A percentile compares a stretch with the other conserved stretches of the same genome.
These are phyloP conservation scores for Colaptes auratus DNA, from an alignment of 2,113 vertebrate species.

Conservation along the genomic window DNA sequence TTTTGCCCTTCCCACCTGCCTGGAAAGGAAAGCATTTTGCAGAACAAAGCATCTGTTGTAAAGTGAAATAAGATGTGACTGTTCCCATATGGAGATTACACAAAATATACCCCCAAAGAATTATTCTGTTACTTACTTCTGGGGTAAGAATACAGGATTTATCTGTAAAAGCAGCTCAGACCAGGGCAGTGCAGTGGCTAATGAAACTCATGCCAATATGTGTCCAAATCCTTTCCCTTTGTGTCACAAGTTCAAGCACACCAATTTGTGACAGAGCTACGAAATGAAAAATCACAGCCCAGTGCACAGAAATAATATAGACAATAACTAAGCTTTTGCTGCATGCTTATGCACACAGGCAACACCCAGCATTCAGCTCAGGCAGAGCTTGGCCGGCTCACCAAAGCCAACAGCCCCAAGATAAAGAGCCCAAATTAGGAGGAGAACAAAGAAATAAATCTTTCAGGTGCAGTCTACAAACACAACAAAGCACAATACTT, in stretches of 20 bases:
- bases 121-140: constrained; percentile 45
- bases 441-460: not conserved
- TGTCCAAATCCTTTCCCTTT: constrained; percentile 65
- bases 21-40: constrained; percentile 7
- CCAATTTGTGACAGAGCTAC: constrained; percentile 64
- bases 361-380: constrained; percentile 29
- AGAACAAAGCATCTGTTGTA: not conserved
- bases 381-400: constrained; percentile 5
- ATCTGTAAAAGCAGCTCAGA: constrained; percentile 55
- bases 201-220: constrained; percentile 65
- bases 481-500: not conserved
- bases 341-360: constrained; percentile 26
- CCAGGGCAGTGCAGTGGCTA: constrained; percentile 48
- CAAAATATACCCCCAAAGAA: constrained; percentile 34
- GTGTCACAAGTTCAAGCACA: constrained; percentile 62
- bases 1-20: not conserved
- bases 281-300: constrained; percentile 73
- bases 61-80: constrained; percentile 53
- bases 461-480: not conserved
- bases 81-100: constrained; percentile 41
- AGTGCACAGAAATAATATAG: constrained; percentile 70
- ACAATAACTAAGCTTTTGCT: constrained; percentile 64
- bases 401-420: not conserved
- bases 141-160: constrained; percentile 44
- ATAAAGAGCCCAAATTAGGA: not conserved